Evolutionary conservation across 2,888 invertebrate species (phyloP).

Genomic region (Polyploca ridens): DNA sequence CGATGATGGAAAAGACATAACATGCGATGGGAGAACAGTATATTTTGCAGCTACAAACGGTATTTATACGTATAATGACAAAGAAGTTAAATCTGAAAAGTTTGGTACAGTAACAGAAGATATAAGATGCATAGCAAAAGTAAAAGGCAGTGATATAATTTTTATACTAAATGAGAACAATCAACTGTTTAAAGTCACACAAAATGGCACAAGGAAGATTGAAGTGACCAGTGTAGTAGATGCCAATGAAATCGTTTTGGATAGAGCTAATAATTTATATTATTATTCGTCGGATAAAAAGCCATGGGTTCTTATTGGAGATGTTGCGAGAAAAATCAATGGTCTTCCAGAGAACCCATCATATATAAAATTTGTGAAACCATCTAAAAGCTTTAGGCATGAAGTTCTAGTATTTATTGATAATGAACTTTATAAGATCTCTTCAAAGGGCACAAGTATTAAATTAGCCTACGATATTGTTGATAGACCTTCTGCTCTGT

Average conservation of each 20-base stretch:
- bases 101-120: neutral
- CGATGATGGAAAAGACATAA: neutral
- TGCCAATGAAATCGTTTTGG: neutral
- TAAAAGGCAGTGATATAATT: neutral
- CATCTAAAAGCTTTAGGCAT: neutral
- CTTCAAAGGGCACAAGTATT: neutral
- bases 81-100: neutral
- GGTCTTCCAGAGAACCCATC: neutral
- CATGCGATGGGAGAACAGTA: neutral
- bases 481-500: neutral
- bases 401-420: neutral
- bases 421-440: neutral
- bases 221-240: neutral
- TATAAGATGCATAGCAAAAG: neutral
- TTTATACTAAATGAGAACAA: neutral
- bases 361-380: neutral
- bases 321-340: neutral
- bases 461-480: neutral
- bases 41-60: neutral
- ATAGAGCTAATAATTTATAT: neutral
- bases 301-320: neutral
- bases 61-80: neutral
- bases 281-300: neutral
- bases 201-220: neutral
- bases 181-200: neutral